A percentile compares a stretch with the other conserved stretches of the same genome.
phyloP scores from a whole-genome alignment of 64 coral and sea anemone species.

The Stichodactyla helianthus region DNA sequence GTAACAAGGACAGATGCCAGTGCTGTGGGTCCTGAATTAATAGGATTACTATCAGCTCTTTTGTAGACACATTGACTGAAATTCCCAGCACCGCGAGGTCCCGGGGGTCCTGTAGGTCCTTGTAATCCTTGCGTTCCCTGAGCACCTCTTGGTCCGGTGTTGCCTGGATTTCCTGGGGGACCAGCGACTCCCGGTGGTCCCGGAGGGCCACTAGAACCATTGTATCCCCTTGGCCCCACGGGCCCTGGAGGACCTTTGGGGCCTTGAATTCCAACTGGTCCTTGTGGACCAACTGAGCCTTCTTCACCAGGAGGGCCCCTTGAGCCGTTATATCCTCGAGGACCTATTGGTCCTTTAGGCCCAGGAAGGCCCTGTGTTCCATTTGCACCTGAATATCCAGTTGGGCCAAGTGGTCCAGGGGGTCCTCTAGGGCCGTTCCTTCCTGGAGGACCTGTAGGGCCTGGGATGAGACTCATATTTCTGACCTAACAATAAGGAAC shows the following conservation, averaged over 20 bases:
- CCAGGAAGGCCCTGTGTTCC: constrained; percentile 28
- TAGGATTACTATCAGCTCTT: not conserved
- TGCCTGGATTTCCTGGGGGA: constrained; percentile 14
- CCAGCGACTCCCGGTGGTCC: constrained; percentile 28
- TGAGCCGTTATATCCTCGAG: constrained; percentile 22
- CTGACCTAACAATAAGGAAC: not conserved
- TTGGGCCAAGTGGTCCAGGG: not conserved
- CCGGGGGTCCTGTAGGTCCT: constrained; percentile 31
- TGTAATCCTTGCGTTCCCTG: constrained; percentile 16
- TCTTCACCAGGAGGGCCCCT: constrained; percentile 19
- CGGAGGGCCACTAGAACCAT: constrained; percentile 3
- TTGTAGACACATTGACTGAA: constrained; percentile 48
- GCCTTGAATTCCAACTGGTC: constrained; percentile 27
- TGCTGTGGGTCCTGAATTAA: not conserved
- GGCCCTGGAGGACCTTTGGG: constrained; percentile 17
- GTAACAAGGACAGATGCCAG: not conserved
- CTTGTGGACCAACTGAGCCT: constrained; percentile 20
- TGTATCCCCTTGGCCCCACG: constrained; percentile 15
- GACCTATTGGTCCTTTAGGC: not conserved
- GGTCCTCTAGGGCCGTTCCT: not conserved
- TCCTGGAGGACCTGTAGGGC: not conserved
- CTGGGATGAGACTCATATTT: not conserved
- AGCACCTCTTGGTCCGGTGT: constrained; percentile 23
- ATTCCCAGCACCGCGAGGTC: constrained; percentile 30
- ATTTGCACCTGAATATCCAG: not conserved